Evolutionary conservation across 2,888 invertebrate genomes (phyloP), one percentile per base, ranked within the genome.

Genomic region (Gymnosoma rotundatum): DNA sequence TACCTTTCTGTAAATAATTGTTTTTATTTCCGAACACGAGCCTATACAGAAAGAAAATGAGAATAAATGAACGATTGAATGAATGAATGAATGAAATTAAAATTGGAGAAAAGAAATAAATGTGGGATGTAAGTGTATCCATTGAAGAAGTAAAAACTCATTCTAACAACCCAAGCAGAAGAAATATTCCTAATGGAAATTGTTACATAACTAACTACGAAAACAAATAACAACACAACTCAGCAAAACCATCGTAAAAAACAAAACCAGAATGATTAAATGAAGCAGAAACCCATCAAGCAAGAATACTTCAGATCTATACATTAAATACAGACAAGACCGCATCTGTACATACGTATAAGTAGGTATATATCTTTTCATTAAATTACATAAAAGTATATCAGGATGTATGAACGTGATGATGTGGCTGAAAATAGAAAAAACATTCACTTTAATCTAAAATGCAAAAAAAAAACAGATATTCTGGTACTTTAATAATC

Each of bases 1-100:
- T 76, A 80, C 80, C 76, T 80, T 76, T 80, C 83, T 83, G 80
- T 67, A 80, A 76, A 76, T 83, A 83, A 80, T 80, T 83, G 76
- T 80, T 80, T 83, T 80, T 73, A 78, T 83, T 80, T 83, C 80
- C 83, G 66, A 66, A 79, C 83, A 83, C 75, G 66, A 69, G 66
- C 70, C 70, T 72, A 63, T 21, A 45, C 10, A 63, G 16, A 54
- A 32, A 38, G 61, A 42, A 79, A 64, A 66, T 48, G 25, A 14
- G 50, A 48, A 58, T 67, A 54, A 78, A 73, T 69, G 61, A 70
- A 74, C 25, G 61, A 61, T 38, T 73, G 66, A 14, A 16, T 48
- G 16, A 69, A 58, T 48, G 16, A 69, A 58, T 58, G 42, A 78
- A 56, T 67, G 64, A 67, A 69, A 66, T 48, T 18, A 67, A 69